Evolutionary conservation across 2,113 vertebrate genomes (phyloP), one percentile per base, ranked within the genome.

Genomic region (Atlantisia rogersi): DNA sequence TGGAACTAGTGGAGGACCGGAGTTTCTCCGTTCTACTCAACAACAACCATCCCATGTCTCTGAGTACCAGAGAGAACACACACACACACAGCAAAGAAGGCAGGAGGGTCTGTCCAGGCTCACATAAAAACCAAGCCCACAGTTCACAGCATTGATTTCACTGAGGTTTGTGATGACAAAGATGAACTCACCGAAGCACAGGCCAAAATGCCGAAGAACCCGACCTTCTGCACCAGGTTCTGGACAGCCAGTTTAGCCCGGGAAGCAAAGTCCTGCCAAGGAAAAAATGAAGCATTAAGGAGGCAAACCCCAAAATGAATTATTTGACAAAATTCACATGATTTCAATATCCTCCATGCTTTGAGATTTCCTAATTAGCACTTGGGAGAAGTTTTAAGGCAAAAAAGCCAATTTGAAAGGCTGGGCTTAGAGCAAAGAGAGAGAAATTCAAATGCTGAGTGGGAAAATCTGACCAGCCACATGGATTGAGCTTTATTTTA

Each of bases 171-270:
- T 56, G 40, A 52, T 50, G 28, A 25, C 0, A 50, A 48, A 52
- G 73, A 21, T 21, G 44, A 48, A 99, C 98, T 99, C 96, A 99
- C 99, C 28, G 99, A 99, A 88, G 99, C 99, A 93, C 99, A 99
- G 37, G 99, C 98, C 97, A 99, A 97, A 96, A 99, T 99, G 78
- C 99, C 99, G 48, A 99, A 98, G 97, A 99, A 99, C n/a, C 99
- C 99, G 50, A 99, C 99, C 97, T 98, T 99, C 97, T 99, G 99
- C 65, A 99, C 99, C 97, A 99, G 98, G 63, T 99, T 99, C 97
- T 99, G 99, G 86, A 99, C 98, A 9, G 99, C 99, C 94, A 99
- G 88, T 75, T 99, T 99, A 4, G 99, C 99, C 96, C 99, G 98
- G 69, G 99, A 99, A 75, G 98, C 98, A 97, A 99, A 99, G 63